Evolutionary conservation across 2,797 vertebrate species (phyloP).

Genomic region (Rhinichthys osculus): DNA sequence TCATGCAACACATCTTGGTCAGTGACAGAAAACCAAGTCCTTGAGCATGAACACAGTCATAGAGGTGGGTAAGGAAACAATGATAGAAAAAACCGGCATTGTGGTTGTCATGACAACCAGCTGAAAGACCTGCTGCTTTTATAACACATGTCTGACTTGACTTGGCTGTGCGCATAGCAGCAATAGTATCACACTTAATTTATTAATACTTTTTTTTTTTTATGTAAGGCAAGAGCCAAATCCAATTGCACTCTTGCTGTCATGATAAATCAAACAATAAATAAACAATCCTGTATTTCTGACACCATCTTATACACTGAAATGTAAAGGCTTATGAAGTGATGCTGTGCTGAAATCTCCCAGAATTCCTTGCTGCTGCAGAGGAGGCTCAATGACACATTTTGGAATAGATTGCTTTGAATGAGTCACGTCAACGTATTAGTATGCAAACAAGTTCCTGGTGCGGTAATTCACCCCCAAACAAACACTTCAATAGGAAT

Average conservation of each 20-base stretch:
- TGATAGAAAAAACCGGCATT: conserved; percentile 74
- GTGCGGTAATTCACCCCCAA: conserved; percentile 28
- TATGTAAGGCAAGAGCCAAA: background rate
- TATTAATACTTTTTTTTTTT: background rate
- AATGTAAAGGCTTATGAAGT: background rate
- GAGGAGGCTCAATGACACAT: conserved; percentile 2
- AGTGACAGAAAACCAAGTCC: conserved; percentile 34
- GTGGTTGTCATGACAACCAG: conserved; percentile 82
- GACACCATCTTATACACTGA: background rate
- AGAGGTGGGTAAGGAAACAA: conserved; percentile 74
- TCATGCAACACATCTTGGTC: background rate
- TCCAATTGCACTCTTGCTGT: background rate
- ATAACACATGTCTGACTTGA: conserved; percentile 82
- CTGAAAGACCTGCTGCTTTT: conserved; percentile 79
- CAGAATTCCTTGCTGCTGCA: background rate
- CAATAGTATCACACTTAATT: conserved; percentile 62
- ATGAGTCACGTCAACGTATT: conserved; percentile 28
- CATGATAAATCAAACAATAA: background rate
- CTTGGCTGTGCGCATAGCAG: conserved; percentile 80
- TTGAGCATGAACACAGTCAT: conserved; percentile 60
- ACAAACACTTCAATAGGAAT: background rate
- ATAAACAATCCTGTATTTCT: background rate
- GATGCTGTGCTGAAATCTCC: background rate
- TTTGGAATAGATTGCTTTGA: conserved; percentile 15
- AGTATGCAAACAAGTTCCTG: conserved; percentile 50